Percentiles rank a stretch among this genome's conserved stretches.
These are phyloP conservation scores for Drosophila paulistorum DNA, from an alignment of 1,140 invertebrate species.

Conservation along the genomic window DNA sequence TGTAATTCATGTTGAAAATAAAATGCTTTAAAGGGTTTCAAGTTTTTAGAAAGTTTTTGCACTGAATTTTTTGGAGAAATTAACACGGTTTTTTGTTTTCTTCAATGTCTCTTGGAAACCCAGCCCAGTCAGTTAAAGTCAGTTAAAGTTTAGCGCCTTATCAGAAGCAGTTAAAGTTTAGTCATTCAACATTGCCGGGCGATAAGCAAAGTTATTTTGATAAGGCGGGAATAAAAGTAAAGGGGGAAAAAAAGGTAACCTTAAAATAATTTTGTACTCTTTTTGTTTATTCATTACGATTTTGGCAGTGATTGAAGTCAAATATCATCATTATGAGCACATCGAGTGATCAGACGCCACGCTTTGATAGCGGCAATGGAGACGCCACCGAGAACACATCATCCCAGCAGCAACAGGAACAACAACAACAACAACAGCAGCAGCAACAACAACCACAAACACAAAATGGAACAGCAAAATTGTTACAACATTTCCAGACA, in stretches of 20 bases:
- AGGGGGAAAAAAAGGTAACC: constrained; percentile 16
- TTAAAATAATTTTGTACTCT: constrained; percentile 14
- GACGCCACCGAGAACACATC: constrained; percentile 44
- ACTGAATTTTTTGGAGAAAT: neutral
- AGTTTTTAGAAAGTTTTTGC: constrained; percentile 3
- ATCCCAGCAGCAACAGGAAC: constrained; percentile 46
- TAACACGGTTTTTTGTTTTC: neutral
- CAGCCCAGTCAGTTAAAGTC: neutral
- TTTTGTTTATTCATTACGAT: too few species aligned
- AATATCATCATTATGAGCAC: constrained; percentile 60
- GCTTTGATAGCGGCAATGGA: constrained; percentile 49
- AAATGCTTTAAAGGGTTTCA: constrained; percentile 6
- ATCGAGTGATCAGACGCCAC: constrained; percentile 49
- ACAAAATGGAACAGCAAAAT: constrained; percentile 84
- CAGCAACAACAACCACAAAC: constrained; percentile 31
- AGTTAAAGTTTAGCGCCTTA: neutral
- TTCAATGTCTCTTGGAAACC: neutral
- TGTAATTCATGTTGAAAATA: neutral
- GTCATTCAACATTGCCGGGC: neutral
- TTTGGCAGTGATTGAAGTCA: constrained; percentile 37
- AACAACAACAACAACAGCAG: constrained; percentile 43
- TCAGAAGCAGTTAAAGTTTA: constrained; percentile 6
- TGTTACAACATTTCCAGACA: constrained; percentile 89
- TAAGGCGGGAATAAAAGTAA: constrained; percentile 27
- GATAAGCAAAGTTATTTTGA: constrained; percentile 40